Evolutionary conservation across 2,888 invertebrate genomes (phyloP).

Genomic region (Oxystoma pomonae): DNA sequence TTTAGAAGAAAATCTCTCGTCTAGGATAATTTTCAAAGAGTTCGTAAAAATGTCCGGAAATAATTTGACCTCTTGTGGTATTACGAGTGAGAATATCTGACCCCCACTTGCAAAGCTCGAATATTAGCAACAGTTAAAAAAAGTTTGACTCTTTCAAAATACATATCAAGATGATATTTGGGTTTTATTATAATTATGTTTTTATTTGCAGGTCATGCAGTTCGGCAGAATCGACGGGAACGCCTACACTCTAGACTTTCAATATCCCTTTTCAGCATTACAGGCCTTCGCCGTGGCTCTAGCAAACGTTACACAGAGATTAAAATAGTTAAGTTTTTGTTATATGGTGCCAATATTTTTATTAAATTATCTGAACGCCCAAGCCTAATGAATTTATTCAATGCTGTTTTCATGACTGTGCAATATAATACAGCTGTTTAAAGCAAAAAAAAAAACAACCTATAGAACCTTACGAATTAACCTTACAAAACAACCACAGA

Average conservation of each 20-base stretch:
- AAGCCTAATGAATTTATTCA: too few relatives aligned
- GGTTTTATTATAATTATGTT: too few relatives aligned
- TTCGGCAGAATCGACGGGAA: constrained; percentile 98
- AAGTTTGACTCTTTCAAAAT: not conserved
- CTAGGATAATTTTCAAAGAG: not conserved
- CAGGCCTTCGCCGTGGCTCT: constrained; percentile 98
- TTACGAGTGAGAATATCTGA: too few relatives aligned
- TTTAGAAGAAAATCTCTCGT: not conserved
- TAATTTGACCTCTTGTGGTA: too few relatives aligned
- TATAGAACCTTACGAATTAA: too few relatives aligned
- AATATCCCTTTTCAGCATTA: constrained; percentile 96
- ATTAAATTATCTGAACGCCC: too few relatives aligned
- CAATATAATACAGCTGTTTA: too few relatives aligned
- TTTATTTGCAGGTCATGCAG: constrained; percentile 85
- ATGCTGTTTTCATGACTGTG: too few relatives aligned
- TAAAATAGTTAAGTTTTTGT: constrained; percentile 60
- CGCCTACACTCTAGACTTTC: constrained; percentile 97
- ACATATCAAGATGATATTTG: constrained; percentile 4
- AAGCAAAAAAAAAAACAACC: too few relatives aligned
- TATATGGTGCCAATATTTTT: constrained; percentile 7
- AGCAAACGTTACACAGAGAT: constrained; percentile 91
- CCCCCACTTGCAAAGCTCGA: too few relatives aligned
- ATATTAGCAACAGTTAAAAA: not conserved
- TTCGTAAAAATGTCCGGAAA: too few relatives aligned
- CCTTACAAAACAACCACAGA: too few relatives aligned